phyloP scores from a whole-genome alignment of 1,140 invertebrate species.

The Gyrodactylus bullatarudis region DNA sequence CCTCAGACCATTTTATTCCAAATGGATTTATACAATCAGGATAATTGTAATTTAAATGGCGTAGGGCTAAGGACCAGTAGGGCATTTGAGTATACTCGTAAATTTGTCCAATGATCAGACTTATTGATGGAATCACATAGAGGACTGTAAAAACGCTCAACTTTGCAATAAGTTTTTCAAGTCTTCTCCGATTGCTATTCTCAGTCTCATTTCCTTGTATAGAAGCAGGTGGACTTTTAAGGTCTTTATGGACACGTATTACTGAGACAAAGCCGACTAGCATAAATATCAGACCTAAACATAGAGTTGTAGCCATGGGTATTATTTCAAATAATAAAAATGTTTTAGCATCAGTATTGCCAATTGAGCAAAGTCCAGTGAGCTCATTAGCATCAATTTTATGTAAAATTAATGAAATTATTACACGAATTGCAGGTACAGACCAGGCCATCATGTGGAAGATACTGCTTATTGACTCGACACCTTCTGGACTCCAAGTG shows the following conservation, averaged over 20 bases:
- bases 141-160: conserved; percentile 74
- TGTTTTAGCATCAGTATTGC: conserved; percentile 52
- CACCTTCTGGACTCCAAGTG: conserved; percentile 52
- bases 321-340: conserved; percentile 50
- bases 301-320: conserved; percentile 59
- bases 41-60: neutral
- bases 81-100: conserved; percentile 33
- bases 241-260: conserved; percentile 60
- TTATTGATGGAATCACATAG: conserved; percentile 65
- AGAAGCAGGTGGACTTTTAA: conserved; percentile 28
- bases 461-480: conserved; percentile 39
- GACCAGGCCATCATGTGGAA: conserved; percentile 52
- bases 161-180: conserved; percentile 77
- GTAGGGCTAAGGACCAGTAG: conserved; percentile 13
- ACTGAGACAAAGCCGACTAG: conserved; percentile 70
- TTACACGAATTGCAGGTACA: conserved; percentile 42
- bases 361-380: conserved; percentile 74
- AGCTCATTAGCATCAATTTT: conserved; percentile 35
- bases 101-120: conserved; percentile 59
- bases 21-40: neutral
- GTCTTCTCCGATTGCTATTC: conserved; percentile 25
- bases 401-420: conserved; percentile 44
- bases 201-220: conserved; percentile 17
- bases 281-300: conserved; percentile 59
- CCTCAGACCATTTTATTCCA: neutral